These are phyloP conservation scores for Notarius quadriscutis DNA, from an alignment of 2,113 vertebrate species.

Conservation along the genomic window DNA sequence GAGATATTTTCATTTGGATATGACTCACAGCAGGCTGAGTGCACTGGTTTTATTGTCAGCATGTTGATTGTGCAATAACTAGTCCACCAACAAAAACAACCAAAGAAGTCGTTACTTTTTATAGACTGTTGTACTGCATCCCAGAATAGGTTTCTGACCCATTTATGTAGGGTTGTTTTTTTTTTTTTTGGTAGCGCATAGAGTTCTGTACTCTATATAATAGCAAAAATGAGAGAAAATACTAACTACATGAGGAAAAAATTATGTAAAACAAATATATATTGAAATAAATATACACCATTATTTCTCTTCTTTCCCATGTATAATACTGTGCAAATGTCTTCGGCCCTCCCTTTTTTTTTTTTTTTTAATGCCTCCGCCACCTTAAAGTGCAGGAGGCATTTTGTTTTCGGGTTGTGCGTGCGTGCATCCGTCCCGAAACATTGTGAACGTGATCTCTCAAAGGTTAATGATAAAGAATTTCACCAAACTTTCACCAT, in stretches of 20 bases:
- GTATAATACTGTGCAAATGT: no score
- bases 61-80: background rate
- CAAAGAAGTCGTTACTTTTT: background rate
- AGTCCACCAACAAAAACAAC: background rate
- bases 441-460: no score
- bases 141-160: slow-evolving; percentile 2
- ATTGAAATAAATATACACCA: background rate
- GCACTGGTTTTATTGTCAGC: background rate
- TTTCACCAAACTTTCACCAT: no score
- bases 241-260: background rate
- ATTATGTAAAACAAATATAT: background rate
- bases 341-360: background rate
- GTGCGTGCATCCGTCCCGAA: no score
- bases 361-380: no score
- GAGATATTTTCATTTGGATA: background rate
- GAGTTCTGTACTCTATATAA: background rate
- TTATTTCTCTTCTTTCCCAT: no score
- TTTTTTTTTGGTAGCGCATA: background rate
- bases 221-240: background rate
- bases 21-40: background rate
- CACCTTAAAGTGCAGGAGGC: no score
- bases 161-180: background rate
- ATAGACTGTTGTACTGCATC: background rate
- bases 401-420: no score
- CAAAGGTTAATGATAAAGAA: no score